Percentiles rank a stretch among this genome's conserved stretches.
Conservation (phyloP, 2,797 vertebrate genomes). For the Crenuchus spilurus region DNA sequence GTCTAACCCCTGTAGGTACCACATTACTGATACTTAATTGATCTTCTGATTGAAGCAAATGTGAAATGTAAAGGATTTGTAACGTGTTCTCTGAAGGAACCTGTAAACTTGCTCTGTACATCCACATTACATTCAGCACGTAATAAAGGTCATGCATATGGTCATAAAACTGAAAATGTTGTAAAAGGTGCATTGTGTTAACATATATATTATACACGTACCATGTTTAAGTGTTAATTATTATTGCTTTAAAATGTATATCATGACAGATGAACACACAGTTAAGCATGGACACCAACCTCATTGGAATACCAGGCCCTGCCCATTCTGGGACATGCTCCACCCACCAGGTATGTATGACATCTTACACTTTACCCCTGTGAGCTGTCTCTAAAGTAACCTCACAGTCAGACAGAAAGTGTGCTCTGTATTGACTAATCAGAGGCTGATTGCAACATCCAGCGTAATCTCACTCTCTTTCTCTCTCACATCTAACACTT, state of each 20-base stretch:
- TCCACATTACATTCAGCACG: no score
- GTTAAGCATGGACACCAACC: constrained; percentile 78
- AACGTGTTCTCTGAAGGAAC: no score
- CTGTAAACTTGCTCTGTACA: no score
- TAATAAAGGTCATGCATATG: no score
- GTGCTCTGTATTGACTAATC: constrained; percentile 24
- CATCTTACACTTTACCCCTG: constrained; percentile 43
- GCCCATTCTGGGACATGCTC: constrained; percentile 80
- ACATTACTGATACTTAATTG: no score
- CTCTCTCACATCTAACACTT: background rate
- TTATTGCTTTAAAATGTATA: background rate
- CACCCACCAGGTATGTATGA: constrained; percentile 78
- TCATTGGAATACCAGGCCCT: constrained; percentile 85
- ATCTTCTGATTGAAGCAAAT: no score
- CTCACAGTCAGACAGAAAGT: constrained; percentile 8
- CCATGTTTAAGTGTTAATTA: background rate
- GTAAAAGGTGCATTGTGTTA: no score
- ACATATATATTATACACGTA: background rate
- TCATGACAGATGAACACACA: constrained; percentile 44
- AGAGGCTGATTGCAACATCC: background rate
- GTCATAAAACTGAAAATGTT: no score
- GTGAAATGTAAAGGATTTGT: no score
- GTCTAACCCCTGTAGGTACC: no score
- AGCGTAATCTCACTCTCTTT: background rate
- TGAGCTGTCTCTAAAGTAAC: constrained; percentile 40